These are phyloP conservation scores for Perizoma flavofasciatum DNA, from an alignment of 2,888 invertebrate species.

Conservation along the genomic window DNA sequence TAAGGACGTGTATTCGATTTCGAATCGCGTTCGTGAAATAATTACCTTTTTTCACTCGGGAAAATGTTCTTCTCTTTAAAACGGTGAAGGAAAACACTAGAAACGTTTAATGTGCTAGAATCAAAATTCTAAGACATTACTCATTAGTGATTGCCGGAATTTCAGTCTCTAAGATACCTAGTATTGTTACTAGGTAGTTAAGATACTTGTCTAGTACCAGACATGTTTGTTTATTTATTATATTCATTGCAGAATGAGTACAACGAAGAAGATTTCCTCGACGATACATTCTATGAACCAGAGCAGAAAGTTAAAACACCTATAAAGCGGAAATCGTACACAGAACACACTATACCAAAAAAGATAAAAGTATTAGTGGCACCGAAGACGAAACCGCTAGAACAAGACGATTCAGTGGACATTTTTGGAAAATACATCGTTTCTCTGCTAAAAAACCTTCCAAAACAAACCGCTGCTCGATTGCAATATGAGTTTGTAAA, in stretches of 20 bases:
- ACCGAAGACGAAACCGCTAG: neutral
- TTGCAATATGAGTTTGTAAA: conserved; percentile 50
- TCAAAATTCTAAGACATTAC: too few species aligned
- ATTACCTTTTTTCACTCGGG: too few species aligned
- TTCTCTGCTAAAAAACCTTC: conserved; percentile 51
- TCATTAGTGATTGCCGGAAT: too few species aligned
- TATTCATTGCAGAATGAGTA: conserved; percentile 2
- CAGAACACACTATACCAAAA: neutral
- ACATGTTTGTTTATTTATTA: too few species aligned
- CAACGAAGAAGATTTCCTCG: neutral
- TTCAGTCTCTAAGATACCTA: neutral
- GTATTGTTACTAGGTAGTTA: neutral
- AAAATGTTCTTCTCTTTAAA: too few species aligned
- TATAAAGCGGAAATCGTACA: neutral
- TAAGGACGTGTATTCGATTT: too few species aligned
- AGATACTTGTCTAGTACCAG: too few species aligned
- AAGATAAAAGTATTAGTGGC: neutral
- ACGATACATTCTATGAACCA: conserved; percentile 5
- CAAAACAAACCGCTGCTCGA: conserved; percentile 44
- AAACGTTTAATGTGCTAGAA: too few species aligned
- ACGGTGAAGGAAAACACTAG: too few species aligned
- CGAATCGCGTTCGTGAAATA: too few species aligned
- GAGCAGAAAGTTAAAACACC: neutral
- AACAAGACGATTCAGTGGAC: conserved; percentile 40
- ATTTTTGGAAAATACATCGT: conserved; percentile 52